Conservation (phyloP, 2,888 invertebrate species). For the Temnothorax unifasciatus region DNA sequence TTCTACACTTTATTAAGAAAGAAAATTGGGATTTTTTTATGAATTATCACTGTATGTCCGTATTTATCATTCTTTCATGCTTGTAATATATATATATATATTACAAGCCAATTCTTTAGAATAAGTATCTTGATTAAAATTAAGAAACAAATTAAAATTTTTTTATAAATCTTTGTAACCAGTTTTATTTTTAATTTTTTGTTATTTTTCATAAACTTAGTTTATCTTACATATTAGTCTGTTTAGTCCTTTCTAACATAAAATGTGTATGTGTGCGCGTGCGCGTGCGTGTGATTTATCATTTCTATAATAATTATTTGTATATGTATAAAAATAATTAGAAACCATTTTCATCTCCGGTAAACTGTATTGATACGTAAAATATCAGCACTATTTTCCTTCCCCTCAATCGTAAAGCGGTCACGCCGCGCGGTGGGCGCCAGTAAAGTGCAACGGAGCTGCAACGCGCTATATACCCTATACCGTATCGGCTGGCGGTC, state of each 20-base stretch:
- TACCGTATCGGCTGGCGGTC: conserved; percentile 1
- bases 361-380: background rate
- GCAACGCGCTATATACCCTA: background rate
- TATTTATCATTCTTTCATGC: conserved; percentile 9
- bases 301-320: background rate
- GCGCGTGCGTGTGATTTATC: background rate
- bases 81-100: background rate
- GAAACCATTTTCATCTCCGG: background rate
- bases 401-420: conserved; percentile 21
- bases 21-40: conserved; percentile 28
- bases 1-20: conserved; percentile 23
- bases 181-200: background rate
- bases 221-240: background rate
- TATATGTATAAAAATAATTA: background rate
- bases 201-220: background rate
- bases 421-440: background rate
- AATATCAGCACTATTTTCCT: background rate
- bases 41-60: background rate
- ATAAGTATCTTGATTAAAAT: background rate
- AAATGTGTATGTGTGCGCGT: background rate
- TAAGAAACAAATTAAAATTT: background rate
- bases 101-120: background rate
- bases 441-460: conserved; percentile 24
- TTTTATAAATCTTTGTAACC: background rate
- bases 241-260: background rate